A percentile compares a stretch with the other conserved stretches of the same genome.
Conservation (phyloP, 2,888 invertebrate species). For the Tetranychus piercei region DNA sequence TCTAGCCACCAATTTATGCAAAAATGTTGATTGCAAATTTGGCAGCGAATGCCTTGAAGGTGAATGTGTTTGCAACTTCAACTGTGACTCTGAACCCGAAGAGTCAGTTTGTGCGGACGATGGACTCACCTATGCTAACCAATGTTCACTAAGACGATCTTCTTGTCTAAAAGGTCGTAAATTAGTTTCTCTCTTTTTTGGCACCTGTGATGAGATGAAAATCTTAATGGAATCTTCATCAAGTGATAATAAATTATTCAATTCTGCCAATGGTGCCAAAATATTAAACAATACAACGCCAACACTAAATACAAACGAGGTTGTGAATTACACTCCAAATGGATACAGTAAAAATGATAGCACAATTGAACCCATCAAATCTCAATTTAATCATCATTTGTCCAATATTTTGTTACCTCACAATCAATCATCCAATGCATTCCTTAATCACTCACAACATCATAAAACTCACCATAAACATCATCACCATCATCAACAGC, state of each 20-base stretch:
- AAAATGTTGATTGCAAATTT: slow-evolving; percentile 42
- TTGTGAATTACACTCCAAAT: not conserved
- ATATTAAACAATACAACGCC: not conserved
- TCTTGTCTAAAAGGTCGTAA: slow-evolving; percentile 44
- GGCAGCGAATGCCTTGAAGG: slow-evolving; percentile 40
- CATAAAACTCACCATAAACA: not conserved
- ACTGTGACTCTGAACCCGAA: slow-evolving; percentile 44
- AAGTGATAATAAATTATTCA: not conserved
- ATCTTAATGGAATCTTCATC: not conserved
- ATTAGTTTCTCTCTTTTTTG: not conserved
- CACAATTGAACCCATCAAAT: not conserved
- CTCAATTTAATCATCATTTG: no score
- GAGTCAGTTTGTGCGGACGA: slow-evolving; percentile 66
- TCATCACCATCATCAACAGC: not conserved
- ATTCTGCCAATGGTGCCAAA: not conserved
- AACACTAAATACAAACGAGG: not conserved
- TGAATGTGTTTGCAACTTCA: slow-evolving; percentile 57
- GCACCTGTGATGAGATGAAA: not conserved
- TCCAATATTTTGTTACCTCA: no score
- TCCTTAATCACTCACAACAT: not conserved
- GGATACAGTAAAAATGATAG: not conserved
- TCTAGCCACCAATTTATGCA: not conserved
- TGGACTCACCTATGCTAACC: slow-evolving; percentile 62
- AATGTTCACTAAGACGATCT: slow-evolving; percentile 59
- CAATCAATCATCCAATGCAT: not conserved